Evolutionary conservation across 2,888 invertebrate genomes (phyloP).

Genomic region (Tolmerus cingulatus): DNA sequence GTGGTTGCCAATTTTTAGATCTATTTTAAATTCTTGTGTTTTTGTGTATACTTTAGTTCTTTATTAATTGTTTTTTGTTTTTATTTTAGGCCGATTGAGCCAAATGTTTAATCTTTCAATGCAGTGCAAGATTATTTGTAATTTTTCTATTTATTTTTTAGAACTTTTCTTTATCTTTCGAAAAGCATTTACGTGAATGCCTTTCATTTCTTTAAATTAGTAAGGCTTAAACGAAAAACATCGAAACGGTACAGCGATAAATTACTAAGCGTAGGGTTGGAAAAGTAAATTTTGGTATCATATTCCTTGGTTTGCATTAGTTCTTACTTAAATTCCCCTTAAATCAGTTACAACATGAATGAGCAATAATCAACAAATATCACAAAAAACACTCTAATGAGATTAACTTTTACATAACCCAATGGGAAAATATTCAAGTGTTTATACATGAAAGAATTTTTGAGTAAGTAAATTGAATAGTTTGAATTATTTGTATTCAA

Average conservation of each 20-base stretch:
- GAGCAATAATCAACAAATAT: neutral
- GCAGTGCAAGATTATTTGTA: neutral
- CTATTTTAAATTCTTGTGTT: neutral
- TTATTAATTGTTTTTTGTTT: neutral
- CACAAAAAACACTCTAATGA: neutral
- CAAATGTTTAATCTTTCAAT: too few species aligned
- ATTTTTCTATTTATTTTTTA: neutral
- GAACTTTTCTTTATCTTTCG: neutral
- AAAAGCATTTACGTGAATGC: neutral
- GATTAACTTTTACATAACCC: neutral
- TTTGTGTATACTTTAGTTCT: slow-evolving; percentile 33
- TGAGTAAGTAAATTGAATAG: too few species aligned
- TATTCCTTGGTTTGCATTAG: neutral
- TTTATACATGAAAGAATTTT: too few species aligned
- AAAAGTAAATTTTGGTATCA: neutral
- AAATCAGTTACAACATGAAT: too few species aligned
- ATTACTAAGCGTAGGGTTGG: neutral
- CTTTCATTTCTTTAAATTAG: neutral
- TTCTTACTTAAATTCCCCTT: neutral
- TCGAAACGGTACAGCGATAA: neutral
- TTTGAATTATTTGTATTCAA: too few species aligned
- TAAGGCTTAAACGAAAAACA: neutral
- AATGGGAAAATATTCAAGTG: neutral
- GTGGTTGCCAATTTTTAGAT: neutral
- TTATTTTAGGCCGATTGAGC: neutral